phyloP scores from a whole-genome alignment of 2,888 invertebrate species.

The Torymus tubicola region DNA sequence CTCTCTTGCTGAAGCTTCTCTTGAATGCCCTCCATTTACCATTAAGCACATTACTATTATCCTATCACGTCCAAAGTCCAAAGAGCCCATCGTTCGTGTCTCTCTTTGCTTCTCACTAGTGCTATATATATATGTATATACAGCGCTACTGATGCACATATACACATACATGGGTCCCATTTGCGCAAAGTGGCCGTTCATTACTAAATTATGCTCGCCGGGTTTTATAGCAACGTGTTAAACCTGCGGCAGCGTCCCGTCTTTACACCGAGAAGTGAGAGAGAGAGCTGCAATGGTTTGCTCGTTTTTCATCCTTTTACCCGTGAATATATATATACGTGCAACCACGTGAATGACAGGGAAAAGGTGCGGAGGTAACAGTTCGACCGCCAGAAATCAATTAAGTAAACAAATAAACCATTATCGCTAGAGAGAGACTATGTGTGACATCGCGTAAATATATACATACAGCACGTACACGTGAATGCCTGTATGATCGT shows the following conservation, averaged over 20 bases:
- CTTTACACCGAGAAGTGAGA: not conserved
- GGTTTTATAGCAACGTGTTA: conserved; percentile 74
- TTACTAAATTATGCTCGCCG: conserved; percentile 74
- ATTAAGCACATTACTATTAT: conserved; percentile 77
- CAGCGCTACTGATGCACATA: conserved; percentile 61
- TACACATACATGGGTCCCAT: conserved; percentile 71
- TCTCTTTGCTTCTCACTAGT: not conserved
- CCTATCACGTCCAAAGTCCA: conserved; percentile 70
- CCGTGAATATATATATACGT: too few species aligned
- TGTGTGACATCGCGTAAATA: not conserved
- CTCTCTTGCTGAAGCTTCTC: conserved; percentile 6
- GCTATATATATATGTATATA: too few species aligned
- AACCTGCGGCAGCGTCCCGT: conserved; percentile 56
- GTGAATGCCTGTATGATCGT: not conserved
- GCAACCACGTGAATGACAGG: too few species aligned
- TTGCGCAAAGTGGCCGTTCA: conserved; percentile 76
- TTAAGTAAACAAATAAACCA: conserved; percentile 48
- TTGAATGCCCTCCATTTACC: conserved; percentile 75
- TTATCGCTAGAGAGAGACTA: not conserved
- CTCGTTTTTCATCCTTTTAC: conserved; percentile 28
- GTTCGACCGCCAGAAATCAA: conserved; percentile 37
- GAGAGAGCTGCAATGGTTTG: too few species aligned
- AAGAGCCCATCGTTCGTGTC: conserved; percentile 19
- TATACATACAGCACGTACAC: not conserved
- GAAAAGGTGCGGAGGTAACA: too few species aligned